phyloP scores from a whole-genome alignment of 2,113 vertebrate genomes.

The Trogon surrucura region DNA sequence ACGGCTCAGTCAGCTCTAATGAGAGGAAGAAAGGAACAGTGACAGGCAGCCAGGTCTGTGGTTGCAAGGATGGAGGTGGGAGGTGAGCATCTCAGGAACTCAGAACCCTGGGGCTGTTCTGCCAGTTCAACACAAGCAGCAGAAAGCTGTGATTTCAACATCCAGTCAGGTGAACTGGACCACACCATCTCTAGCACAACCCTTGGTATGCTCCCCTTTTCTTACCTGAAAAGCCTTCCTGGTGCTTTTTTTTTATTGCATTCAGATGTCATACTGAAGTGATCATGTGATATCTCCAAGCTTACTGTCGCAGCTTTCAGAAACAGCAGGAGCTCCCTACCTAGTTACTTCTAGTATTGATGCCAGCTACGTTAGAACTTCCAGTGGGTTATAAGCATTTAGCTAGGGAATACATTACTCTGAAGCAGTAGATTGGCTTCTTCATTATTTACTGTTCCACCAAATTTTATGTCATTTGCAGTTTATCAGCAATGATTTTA shows the following conservation, averaged over 20 bases:
- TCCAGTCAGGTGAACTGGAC: not conserved
- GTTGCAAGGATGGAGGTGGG: not conserved
- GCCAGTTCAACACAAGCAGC: not conserved
- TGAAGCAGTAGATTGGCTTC: not conserved
- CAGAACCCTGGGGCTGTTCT: not conserved
- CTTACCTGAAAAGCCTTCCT: not conserved
- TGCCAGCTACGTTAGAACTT: not conserved
- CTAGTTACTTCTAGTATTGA: not conserved
- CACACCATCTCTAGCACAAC: not conserved
- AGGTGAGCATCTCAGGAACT: not conserved
- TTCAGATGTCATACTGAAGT: not conserved
- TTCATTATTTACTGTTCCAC: not conserved
- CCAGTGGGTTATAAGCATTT: not conserved
- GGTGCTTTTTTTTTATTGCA: not conserved
- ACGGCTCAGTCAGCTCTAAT: not conserved
- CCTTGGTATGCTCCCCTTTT: rapidly evolving
- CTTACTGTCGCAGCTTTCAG: not conserved
- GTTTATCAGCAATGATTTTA: constrained; percentile 22
- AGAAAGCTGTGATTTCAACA: not conserved
- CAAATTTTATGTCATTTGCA: not conserved
- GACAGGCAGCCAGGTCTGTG: not conserved
- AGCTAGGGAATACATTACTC: not conserved
- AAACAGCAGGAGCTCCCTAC: not conserved
- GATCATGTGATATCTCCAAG: not conserved
- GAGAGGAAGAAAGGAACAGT: not conserved